Percentiles rank a stretch among this genome's conserved stretches.
Evolutionary conservation across 2,113 vertebrate genomes (phyloP).

Genomic region (Chascanopsetta lugubris): DNA sequence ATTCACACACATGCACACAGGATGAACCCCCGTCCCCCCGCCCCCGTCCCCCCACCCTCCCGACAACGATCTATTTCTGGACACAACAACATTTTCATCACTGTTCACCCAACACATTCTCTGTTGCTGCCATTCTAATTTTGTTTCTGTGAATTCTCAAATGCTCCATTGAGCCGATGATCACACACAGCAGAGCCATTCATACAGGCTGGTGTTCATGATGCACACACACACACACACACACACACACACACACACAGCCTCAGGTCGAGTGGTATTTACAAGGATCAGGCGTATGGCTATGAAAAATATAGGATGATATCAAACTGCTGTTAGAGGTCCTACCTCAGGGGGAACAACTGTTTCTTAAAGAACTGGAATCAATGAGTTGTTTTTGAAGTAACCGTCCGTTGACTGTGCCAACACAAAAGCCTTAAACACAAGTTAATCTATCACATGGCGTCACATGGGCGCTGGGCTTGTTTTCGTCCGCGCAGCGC

Average conservation of each 20-base stretch:
- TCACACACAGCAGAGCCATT: conserved; percentile 55
- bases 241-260: conserved; percentile 15
- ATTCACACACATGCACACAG: too few relatives aligned
- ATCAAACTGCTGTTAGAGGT: not conserved
- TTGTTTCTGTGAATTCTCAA: conserved; percentile 26
- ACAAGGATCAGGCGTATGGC: not conserved
- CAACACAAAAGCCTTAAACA: conserved; percentile 7
- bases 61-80: conserved; percentile 56
- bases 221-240: conserved; percentile 8
- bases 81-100: conserved; percentile 30
- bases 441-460: conserved; percentile 35
- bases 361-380: not conserved
- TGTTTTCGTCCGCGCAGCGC: not conserved
- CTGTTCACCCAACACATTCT: not conserved
- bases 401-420: too few relatives aligned
- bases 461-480: conserved; percentile 10
- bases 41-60: too few relatives aligned
- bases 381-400: conserved; percentile 3
- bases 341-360: not conserved
- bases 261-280: not conserved
- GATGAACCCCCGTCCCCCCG: too few relatives aligned
- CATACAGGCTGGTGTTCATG: conserved; percentile 3
- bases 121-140: conserved; percentile 23
- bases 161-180: conserved; percentile 24
- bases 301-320: not conserved